Evolutionary conservation across 2,888 invertebrate species (phyloP).

Genomic region (Brachypterus glaber): DNA sequence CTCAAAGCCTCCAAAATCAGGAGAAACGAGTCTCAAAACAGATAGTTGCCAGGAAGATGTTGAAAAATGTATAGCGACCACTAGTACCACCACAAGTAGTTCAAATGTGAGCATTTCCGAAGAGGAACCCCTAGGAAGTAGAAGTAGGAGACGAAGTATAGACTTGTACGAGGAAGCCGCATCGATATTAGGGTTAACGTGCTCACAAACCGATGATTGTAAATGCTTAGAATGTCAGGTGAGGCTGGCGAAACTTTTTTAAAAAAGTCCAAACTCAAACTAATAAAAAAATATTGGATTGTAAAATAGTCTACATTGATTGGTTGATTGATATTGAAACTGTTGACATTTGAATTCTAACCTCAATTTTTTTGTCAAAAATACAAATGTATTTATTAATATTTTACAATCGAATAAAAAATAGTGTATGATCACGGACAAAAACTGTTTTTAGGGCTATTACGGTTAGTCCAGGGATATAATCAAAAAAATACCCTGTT

Average conservation of each 20-base stretch:
- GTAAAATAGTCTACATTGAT: too few relatives aligned
- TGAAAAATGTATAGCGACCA: slow-evolving; percentile 18
- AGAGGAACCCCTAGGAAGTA: slow-evolving; percentile 12
- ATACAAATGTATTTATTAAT: too few relatives aligned
- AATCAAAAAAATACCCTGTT: too few relatives aligned
- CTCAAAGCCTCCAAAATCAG: slow-evolving; percentile 7
- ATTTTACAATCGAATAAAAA: too few relatives aligned
- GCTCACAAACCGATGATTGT: slow-evolving; percentile 38
- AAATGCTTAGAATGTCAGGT: slow-evolving; percentile 41
- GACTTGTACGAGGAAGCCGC: slow-evolving; percentile 39
- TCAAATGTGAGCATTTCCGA: slow-evolving; percentile 1
- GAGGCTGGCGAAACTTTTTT: too few relatives aligned
- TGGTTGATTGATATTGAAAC: too few relatives aligned
- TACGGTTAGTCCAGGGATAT: too few relatives aligned
- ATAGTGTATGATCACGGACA: too few relatives aligned
- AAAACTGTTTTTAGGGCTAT: too few relatives aligned
- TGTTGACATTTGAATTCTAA: too few relatives aligned
- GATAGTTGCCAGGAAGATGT: slow-evolving; percentile 15
- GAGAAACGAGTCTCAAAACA: not conserved
- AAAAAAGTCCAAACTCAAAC: not conserved
- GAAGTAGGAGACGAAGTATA: slow-evolving; percentile 33
- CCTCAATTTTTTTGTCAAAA: too few relatives aligned
- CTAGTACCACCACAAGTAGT: slow-evolving; percentile 12
- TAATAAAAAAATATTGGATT: slow-evolving; percentile 3
- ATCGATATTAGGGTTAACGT: slow-evolving; percentile 37